Percentiles rank a stretch among this genome's conserved stretches.
Evolutionary conservation across 2,888 invertebrate species (phyloP).

Genomic region (Trachelus stipa): DNA sequence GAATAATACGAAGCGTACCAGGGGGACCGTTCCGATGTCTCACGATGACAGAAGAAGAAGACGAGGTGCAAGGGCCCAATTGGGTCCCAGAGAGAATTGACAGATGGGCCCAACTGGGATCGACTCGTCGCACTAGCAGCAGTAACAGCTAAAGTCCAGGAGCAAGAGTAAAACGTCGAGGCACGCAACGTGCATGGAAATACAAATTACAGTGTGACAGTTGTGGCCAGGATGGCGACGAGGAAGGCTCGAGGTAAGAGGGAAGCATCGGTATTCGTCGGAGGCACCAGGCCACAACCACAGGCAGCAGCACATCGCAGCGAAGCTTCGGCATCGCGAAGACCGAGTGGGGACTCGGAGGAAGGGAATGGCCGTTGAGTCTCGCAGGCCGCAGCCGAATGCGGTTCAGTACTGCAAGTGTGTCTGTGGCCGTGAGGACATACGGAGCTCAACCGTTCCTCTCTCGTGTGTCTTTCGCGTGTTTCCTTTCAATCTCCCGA

Average conservation of each 20-base stretch:
- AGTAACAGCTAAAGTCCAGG: background rate
- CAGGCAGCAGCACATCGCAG: background rate
- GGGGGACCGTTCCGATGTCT: background rate
- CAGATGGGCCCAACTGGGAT: background rate
- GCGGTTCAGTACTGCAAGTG: slow-evolving; percentile 39
- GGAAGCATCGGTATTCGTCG: slow-evolving; percentile 1
- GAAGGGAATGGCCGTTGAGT: slow-evolving; percentile 46
- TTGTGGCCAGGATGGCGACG: background rate
- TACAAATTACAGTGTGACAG: slow-evolving; percentile 4
- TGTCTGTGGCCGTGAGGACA: slow-evolving; percentile 39
- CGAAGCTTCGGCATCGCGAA: background rate
- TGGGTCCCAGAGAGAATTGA: background rate
- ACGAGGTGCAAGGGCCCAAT: background rate
- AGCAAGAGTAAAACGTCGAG: background rate
- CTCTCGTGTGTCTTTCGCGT: background rate
- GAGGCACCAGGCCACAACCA: background rate
- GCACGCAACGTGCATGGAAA: background rate
- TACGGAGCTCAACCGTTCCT: slow-evolving; percentile 26
- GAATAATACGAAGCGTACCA: background rate
- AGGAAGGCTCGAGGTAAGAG: background rate
- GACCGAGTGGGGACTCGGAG: slow-evolving; percentile 28
- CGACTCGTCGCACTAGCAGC: background rate
- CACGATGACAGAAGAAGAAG: background rate
- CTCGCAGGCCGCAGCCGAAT: slow-evolving; percentile 32
- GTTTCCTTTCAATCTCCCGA: background rate